A percentile compares a stretch with the other conserved stretches of the same genome.
phyloP scores from a whole-genome alignment of 2,797 vertebrate genomes.

The Falco columbarius region DNA sequence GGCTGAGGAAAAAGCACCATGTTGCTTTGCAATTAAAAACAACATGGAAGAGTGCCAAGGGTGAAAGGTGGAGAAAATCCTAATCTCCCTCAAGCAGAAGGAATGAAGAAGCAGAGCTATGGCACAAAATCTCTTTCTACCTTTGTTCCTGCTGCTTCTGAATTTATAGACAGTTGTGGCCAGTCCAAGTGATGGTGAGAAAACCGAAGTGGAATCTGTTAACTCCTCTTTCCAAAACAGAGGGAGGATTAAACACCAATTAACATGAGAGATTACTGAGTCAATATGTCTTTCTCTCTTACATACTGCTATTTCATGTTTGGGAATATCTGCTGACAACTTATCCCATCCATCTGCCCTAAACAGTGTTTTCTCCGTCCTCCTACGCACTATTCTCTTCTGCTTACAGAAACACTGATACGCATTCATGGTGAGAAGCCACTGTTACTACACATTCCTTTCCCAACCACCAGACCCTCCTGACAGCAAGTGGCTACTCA shows the following conservation, averaged over 20 bases:
- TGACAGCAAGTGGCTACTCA: background rate
- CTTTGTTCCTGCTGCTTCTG: background rate
- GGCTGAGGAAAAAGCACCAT: conserved; percentile 46
- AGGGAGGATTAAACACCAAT: background rate
- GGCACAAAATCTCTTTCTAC: background rate
- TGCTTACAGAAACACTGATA: background rate
- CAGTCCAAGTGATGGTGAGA: background rate
- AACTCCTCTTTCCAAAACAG: background rate
- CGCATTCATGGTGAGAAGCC: background rate
- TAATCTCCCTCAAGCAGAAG: background rate
- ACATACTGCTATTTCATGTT: background rate
- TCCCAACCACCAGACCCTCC: background rate
- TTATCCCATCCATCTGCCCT: background rate
- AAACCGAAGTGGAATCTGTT: background rate
- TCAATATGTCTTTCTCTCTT: background rate
- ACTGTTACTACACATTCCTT: fast-evolving
- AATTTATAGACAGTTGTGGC: background rate
- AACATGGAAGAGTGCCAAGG: conserved; percentile 56
- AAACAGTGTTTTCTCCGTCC: background rate
- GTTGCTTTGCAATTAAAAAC: conserved; percentile 70
- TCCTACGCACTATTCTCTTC: background rate
- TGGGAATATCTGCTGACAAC: background rate
- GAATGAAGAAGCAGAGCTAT: background rate
- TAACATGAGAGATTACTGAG: background rate
- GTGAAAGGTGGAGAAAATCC: conserved; percentile 64